Percentiles rank a stretch among this genome's conserved stretches.
phyloP scores from a whole-genome alignment of 2,113 vertebrate species.

The Corythornis madagascariensis region DNA sequence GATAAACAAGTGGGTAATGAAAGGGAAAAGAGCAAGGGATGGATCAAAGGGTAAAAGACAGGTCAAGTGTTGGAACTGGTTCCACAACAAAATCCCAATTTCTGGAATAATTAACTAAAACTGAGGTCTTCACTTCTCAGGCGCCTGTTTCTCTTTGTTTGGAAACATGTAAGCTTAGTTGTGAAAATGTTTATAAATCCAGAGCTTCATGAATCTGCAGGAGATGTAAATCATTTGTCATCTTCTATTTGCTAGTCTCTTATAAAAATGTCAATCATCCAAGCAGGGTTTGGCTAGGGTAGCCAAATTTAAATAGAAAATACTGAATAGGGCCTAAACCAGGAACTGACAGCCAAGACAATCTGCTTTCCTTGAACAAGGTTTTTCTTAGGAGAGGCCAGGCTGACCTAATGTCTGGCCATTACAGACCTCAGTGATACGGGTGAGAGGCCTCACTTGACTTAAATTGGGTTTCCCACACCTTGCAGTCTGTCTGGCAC shows the following conservation, averaged over 20 bases:
- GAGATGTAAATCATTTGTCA: constrained; percentile 36
- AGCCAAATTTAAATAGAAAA: constrained; percentile 22
- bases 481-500: not conserved
- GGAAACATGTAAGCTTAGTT: not conserved
- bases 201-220: constrained; percentile 16
- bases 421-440: not conserved
- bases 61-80: not conserved
- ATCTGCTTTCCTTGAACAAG: not conserved
- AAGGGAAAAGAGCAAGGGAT: not conserved
- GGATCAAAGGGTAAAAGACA: not conserved
- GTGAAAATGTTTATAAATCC: constrained; percentile 32
- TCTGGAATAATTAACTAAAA: not conserved
- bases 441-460: not conserved
- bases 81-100: not conserved
- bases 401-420: not conserved
- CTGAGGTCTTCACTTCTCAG: not conserved
- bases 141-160: constrained; percentile 4
- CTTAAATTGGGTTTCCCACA: not conserved
- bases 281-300: not conserved
- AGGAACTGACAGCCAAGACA: not conserved
- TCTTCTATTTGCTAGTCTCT: constrained; percentile 30
- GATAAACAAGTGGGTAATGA: not conserved
- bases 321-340: not conserved
- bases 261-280: constrained; percentile 49
- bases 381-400: not conserved